Conservation (phyloP, 2,113 vertebrate genomes). For the Microcebus tavaratra region DNA sequence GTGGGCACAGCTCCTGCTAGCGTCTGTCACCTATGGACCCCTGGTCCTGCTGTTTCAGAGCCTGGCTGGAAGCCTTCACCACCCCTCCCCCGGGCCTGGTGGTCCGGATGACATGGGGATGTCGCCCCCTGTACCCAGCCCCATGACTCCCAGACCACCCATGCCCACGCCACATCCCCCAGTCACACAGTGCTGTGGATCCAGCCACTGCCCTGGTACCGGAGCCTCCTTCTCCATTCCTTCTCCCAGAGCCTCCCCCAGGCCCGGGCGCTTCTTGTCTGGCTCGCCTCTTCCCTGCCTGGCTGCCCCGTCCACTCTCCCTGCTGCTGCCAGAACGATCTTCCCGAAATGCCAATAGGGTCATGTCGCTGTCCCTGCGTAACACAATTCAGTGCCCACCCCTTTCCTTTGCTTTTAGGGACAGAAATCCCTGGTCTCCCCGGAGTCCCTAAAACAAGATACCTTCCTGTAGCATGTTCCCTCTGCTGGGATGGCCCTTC, state of each 20-base stretch:
- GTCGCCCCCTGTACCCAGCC: not conserved
- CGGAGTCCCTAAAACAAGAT: not conserved
- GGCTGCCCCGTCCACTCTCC: not conserved
- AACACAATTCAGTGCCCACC: not conserved
- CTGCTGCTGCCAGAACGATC: not conserved
- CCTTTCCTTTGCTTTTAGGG: not conserved
- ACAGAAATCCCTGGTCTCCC: not conserved
- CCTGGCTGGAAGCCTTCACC: not conserved
- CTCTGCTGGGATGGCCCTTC: not conserved
- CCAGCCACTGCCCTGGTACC: not conserved
- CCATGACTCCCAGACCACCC: not conserved
- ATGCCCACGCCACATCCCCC: no score
- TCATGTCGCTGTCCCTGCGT: not conserved
- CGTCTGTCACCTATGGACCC: not conserved
- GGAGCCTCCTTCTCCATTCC: not conserved
- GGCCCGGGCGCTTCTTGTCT: not conserved
- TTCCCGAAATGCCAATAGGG: not conserved
- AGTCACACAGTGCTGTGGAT: no score
- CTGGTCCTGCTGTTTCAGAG: not conserved
- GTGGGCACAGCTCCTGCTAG: rapidly evolving
- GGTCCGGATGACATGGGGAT: not conserved
- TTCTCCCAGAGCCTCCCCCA: not conserved
- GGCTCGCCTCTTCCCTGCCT: not conserved
- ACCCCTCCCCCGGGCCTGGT: not conserved
- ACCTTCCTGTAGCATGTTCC: not conserved